phyloP scores from a whole-genome alignment of 2,888 invertebrate genomes.

The Scelioninae gen. 2 region DNA sequence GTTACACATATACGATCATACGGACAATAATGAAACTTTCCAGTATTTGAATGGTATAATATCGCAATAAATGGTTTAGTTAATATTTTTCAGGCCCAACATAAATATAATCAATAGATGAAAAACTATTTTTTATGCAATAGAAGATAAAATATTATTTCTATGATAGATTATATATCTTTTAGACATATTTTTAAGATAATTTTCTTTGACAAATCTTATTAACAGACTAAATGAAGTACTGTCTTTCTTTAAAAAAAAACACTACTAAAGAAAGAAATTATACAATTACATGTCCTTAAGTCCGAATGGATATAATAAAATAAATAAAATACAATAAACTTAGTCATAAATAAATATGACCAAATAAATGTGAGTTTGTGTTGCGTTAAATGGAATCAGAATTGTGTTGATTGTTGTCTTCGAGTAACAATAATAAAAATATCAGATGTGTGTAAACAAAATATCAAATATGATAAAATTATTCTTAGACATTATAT shows the following conservation, averaged over 20 bases:
- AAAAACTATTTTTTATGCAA: slow-evolving; percentile 32
- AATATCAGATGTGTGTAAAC: slow-evolving; percentile 5
- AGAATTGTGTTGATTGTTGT: slow-evolving; percentile 16
- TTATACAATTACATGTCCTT: slow-evolving; percentile 11
- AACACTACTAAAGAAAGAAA: slow-evolving; percentile 12
- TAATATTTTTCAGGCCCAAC: neutral
- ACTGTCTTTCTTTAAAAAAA: slow-evolving; percentile 17
- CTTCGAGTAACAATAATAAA: slow-evolving; percentile 3
- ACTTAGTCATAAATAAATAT: slow-evolving; percentile 11
- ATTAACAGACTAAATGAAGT: slow-evolving; percentile 1
- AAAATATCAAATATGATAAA: slow-evolving; percentile 1
- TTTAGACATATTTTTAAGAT: slow-evolving; percentile 10
- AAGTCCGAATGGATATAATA: slow-evolving; percentile 34
- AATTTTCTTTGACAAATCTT: slow-evolving; percentile 9
- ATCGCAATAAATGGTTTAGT: too few relatives aligned
- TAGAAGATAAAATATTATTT: slow-evolving; percentile 10
- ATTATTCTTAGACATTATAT: slow-evolving; percentile 1
- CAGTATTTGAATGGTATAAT: slow-evolving; percentile 1
- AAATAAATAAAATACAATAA: slow-evolving; percentile 16
- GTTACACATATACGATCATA: slow-evolving; percentile 5
- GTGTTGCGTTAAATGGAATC: slow-evolving; percentile 5
- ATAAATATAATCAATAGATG: neutral
- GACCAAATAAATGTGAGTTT: slow-evolving; percentile 12
- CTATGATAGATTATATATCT: slow-evolving; percentile 9
- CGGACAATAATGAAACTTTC: slow-evolving; percentile 26